A percentile compares a stretch with the other conserved stretches of the same genome.
Evolutionary conservation across 2,888 invertebrate genomes (phyloP).

Genomic region (Synanthedon andrenaeformis): DNA sequence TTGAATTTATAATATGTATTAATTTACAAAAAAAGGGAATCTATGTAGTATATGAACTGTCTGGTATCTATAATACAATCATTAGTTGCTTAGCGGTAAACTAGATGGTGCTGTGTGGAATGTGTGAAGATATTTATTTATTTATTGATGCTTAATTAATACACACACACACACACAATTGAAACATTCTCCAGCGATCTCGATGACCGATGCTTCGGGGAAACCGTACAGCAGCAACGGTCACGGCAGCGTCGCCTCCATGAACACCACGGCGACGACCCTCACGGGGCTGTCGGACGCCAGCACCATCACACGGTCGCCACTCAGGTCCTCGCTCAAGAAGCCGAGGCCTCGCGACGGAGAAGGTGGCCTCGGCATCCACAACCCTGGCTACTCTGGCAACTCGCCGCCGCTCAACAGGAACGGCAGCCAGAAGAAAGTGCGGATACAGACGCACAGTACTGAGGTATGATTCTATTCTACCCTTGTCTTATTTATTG

Average conservation of each 20-base stretch:
- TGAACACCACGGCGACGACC: conserved; percentile 79
- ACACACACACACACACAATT: too few species aligned
- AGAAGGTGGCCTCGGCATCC: conserved; percentile 78
- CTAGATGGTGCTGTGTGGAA: too few species aligned
- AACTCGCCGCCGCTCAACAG: conserved; percentile 86
- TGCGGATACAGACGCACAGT: conserved; percentile 91
- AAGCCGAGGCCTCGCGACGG: conserved; percentile 76
- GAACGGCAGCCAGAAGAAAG: conserved; percentile 91
- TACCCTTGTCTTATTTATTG: background rate
- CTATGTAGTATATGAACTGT: too few species aligned
- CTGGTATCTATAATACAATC: too few species aligned
- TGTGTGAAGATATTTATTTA: too few species aligned
- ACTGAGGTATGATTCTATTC: conserved; percentile 79
- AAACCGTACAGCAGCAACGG: conserved; percentile 79
- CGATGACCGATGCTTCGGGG: conserved; percentile 89
- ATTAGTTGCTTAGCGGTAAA: too few species aligned
- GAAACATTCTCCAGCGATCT: conserved; percentile 69
- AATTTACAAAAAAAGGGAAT: too few species aligned
- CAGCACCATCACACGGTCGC: conserved; percentile 55
- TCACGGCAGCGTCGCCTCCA: conserved; percentile 78
- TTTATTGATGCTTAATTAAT: too few species aligned
- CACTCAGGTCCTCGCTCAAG: conserved; percentile 81
- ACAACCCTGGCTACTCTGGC: conserved; percentile 85
- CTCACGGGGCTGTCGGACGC: conserved; percentile 70
- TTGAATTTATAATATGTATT: too few species aligned